Percentiles rank a stretch among this genome's conserved stretches.
phyloP scores from a whole-genome alignment of 1,140 invertebrate genomes.

The Rhynchophorus ferrugineus region DNA sequence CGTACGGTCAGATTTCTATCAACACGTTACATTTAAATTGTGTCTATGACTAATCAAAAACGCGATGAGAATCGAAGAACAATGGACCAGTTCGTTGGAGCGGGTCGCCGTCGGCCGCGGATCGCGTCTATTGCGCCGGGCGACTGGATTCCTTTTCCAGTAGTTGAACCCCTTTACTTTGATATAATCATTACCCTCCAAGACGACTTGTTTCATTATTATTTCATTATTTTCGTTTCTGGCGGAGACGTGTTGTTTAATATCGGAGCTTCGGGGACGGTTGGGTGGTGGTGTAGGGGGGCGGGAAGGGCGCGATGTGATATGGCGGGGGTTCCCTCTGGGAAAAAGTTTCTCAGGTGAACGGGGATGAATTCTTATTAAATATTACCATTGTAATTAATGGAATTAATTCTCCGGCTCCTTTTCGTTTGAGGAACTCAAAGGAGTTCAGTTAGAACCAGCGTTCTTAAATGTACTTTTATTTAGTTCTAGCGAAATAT shows the following conservation, averaged over 20 bases:
- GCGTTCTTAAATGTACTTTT: no score
- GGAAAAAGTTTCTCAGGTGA: not conserved
- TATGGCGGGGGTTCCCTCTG: not conserved
- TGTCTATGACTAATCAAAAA: no score
- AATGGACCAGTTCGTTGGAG: no score
- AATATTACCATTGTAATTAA: not conserved
- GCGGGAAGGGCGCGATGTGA: not conserved
- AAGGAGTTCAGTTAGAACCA: no score
- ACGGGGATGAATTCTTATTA: not conserved
- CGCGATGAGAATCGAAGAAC: no score
- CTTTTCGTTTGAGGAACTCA: no score
- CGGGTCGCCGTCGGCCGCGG: no score
- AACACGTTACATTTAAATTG: no score
- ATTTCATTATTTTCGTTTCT: constrained; percentile 45
- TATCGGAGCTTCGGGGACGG: constrained; percentile 15
- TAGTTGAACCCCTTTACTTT: constrained; percentile 41
- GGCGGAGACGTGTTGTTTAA: constrained; percentile 37
- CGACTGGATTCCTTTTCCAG: constrained; percentile 29
- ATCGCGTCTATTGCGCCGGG: not conserved
- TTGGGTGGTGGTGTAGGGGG: constrained; percentile 8
- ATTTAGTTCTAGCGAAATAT: no score
- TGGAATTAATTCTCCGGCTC: no score
- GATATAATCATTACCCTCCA: constrained; percentile 41
- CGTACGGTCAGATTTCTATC: no score
- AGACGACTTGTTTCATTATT: constrained; percentile 42